Conservation (phyloP, 2,113 vertebrate genomes). For the Cacatua alba region DNA sequence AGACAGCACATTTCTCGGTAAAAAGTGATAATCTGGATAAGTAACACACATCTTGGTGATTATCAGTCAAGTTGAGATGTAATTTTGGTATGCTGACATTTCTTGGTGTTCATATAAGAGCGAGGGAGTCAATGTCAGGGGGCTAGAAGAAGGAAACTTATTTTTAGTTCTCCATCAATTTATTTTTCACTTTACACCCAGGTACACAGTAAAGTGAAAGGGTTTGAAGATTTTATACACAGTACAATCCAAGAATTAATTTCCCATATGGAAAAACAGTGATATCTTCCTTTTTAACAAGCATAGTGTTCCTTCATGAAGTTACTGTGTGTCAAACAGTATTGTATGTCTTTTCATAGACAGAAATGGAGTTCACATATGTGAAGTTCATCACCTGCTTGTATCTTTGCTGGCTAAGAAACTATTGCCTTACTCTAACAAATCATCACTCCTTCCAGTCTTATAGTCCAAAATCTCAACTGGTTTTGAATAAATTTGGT, state of each 20-base stretch:
- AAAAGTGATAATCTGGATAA: neutral
- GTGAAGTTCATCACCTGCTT: neutral
- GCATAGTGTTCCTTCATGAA: neutral
- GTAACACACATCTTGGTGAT: neutral
- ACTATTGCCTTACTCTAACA: neutral
- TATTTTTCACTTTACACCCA: neutral
- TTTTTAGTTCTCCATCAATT: neutral
- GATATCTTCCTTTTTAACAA: neutral
- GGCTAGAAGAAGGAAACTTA: neutral
- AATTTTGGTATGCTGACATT: neutral
- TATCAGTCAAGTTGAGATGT: neutral
- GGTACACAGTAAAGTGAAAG: neutral
- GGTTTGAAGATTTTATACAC: neutral
- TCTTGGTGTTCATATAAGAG: neutral
- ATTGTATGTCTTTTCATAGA: neutral
- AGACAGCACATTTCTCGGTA: neutral
- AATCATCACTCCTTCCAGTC: neutral
- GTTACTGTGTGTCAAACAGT: neutral
- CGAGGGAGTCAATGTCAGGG: neutral
- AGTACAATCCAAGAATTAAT: neutral
- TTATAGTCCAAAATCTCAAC: neutral
- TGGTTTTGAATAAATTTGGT: neutral
- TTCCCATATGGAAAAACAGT: neutral
- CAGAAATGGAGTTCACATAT: neutral
- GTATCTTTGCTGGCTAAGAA: neutral